Percentiles rank a stretch among this genome's conserved stretches.
Evolutionary conservation across 2,797 vertebrate species (phyloP).

Genomic region (Alauda arvensis): DNA sequence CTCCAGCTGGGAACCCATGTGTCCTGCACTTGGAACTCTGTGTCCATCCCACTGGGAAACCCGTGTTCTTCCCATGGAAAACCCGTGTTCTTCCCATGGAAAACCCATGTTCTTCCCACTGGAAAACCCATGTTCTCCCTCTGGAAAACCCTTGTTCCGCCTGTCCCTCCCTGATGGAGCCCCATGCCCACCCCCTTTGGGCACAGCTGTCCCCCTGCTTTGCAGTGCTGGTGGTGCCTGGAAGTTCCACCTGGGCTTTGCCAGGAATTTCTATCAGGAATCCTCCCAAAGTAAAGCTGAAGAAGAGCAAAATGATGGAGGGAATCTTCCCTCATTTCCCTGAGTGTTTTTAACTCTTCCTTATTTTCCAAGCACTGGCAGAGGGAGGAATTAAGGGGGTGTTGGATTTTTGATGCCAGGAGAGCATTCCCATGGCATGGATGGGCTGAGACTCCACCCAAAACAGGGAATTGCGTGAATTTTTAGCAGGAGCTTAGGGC

Average conservation of each 20-base stretch:
- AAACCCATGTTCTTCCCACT: background rate
- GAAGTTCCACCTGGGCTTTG: background rate
- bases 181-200: fast-evolving
- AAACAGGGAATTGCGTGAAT: background rate
- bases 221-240: background rate
- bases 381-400: background rate
- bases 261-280: background rate
- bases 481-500: background rate
- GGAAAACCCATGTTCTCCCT: fast-evolving
- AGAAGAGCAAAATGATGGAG: background rate
- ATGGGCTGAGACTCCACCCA: background rate
- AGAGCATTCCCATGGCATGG: background rate
- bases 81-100: background rate
- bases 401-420: background rate
- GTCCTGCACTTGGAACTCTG: background rate
- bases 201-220: fast-evolving
- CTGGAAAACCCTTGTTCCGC: background rate
- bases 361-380: background rate
- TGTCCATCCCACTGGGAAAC: too few relatives aligned
- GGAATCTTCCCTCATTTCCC: background rate
- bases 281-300: background rate
- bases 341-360: background rate
- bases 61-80: too few relatives aligned
- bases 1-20: background rate
- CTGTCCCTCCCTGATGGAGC: background rate